Base-by-base conservation (phyloP, 2,888 invertebrate species). In the Diarsia dahlii region DNA sequence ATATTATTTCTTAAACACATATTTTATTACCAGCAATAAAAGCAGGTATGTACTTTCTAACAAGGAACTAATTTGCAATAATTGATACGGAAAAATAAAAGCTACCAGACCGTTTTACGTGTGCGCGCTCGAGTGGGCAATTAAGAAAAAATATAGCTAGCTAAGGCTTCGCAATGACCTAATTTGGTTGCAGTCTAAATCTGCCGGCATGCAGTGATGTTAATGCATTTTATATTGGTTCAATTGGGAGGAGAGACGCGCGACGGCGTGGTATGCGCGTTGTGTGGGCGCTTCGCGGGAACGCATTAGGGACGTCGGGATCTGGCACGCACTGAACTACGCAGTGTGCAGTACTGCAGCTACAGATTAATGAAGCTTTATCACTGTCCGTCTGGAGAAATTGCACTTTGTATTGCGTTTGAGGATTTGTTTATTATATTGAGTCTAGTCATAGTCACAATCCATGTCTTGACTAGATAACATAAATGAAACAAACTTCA, bases 161-260 rank as follows among this genome's bases (percentile, higher is more conserved):
- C 45, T 80, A 81, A 88, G 85, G 83, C 87, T 88, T 87, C 28
- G 81, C 91, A 92, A 89, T 95, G 95, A 95, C 95, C 95, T 89
- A 95, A 93, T 95, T 92, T 88, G 76, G 85, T 76, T 88, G 88
- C 89, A 88, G 85, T 90, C 90, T 92, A 94, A 95, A 96, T 95
- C 95, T 94, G 94, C 91, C 93, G 94, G 90, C 94, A 94, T 92
- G 94, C 91, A 91, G 90, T 93, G 90, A 93, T 92, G 94, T 94
- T 96, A 96, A 96, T 96, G 96, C 95, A 96, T 96, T 96, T 96
- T 96, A 96, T 96, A 96, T 96, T 96, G 96, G 95, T 95, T 95
- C 95, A 96, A 96, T 96, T 96, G 96, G 92, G 89, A 91, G 92
- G 89, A 92, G 79, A 80, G 82, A 78, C 79, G 79, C 64, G 93